Conservation (phyloP, 1,140 invertebrate genomes). For the Drosophila pseudoobscura region DNA sequence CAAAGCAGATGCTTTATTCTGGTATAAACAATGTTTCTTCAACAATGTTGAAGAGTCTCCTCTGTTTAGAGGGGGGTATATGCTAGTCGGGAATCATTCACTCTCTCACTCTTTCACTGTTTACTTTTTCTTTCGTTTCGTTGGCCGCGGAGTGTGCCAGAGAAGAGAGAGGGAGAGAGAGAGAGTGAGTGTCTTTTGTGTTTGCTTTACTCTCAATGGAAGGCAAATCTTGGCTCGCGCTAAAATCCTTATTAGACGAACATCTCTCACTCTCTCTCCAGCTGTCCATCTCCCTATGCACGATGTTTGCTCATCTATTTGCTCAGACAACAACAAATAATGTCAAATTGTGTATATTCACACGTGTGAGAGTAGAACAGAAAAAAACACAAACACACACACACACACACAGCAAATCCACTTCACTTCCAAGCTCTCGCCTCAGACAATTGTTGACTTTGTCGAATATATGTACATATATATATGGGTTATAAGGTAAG, state of each 20-base stretch:
- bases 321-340: constrained; percentile 71
- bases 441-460: constrained; percentile 63
- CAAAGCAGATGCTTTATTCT: too few relatives aligned
- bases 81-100: too few relatives aligned
- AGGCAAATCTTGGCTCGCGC: constrained; percentile 38
- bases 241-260: constrained; percentile 47
- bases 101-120: neutral
- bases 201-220: constrained; percentile 58
- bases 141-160: too few relatives aligned
- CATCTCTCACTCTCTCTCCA: constrained; percentile 5
- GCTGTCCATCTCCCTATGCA: constrained; percentile 1
- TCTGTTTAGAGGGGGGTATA: too few relatives aligned
- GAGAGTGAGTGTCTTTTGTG: constrained; percentile 2
- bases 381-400: constrained; percentile 6
- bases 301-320: constrained; percentile 70
- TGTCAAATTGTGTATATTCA: constrained; percentile 57
- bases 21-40: too few relatives aligned
- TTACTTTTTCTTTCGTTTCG: constrained; percentile 17
- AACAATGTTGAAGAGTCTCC: too few relatives aligned
- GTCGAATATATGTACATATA: neutral
- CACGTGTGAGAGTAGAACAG: constrained; percentile 46
- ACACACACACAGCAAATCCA: constrained; percentile 4
- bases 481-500: constrained; percentile 38
- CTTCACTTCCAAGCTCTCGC: constrained; percentile 4
- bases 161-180: too few relatives aligned